phyloP scores from a whole-genome alignment of 2,888 invertebrate genomes.

The Nemotelus pantherinus region DNA sequence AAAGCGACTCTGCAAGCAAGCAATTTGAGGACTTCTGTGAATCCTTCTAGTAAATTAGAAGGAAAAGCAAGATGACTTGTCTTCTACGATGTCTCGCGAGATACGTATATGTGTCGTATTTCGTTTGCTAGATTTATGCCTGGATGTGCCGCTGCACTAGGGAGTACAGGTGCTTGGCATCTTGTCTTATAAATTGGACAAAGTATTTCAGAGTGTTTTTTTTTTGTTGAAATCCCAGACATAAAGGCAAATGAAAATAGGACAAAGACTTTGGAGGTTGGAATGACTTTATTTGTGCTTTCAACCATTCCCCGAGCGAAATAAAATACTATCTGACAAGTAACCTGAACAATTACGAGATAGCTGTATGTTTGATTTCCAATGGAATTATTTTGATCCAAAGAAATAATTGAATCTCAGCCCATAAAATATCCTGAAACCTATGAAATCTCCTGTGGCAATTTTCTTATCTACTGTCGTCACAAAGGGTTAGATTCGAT shows the following conservation, averaged over 20 bases:
- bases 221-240: not conserved
- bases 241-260: not conserved
- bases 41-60: not conserved
- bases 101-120: not conserved
- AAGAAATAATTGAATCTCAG: too few species aligned
- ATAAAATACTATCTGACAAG: too few species aligned
- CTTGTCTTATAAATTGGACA: not conserved
- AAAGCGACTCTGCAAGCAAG: constrained; percentile 8
- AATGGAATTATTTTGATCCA: too few species aligned
- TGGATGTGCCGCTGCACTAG: constrained; percentile 1
- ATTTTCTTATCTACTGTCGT: too few species aligned
- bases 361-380: too few species aligned
- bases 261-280: too few species aligned
- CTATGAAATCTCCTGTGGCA: too few species aligned
- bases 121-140: constrained; percentile 16
- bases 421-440: too few species aligned
- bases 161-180: not conserved
- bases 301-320: too few species aligned
- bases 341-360: too few species aligned
- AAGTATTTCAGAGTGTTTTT: not conserved
- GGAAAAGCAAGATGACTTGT: not conserved
- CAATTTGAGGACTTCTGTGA: not conserved
- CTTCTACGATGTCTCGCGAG: not conserved
- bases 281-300: too few species aligned
- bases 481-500: too few species aligned